phyloP scores from a whole-genome alignment of 1,140 invertebrate species.

The Sminthurides bifidus region DNA sequence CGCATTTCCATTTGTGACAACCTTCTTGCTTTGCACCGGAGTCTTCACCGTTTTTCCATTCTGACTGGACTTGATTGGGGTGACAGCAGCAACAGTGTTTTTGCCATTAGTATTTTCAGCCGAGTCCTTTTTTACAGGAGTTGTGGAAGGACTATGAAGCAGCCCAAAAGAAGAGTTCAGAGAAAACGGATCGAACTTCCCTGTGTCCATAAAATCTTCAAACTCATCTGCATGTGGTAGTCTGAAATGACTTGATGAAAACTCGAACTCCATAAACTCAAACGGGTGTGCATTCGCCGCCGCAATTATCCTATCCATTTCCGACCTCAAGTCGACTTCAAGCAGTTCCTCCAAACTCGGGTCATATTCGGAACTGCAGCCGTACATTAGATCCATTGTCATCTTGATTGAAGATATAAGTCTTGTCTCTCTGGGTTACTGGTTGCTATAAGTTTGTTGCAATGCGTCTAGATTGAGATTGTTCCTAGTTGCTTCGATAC shows the following conservation, averaged over 20 bases:
- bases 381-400: slow-evolving; percentile 32
- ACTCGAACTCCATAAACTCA: slow-evolving; percentile 24
- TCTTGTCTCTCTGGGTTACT: no score
- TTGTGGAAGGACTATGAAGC: no score
- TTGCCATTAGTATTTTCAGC: no score
- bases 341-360: slow-evolving; percentile 49
- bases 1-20: no score
- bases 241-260: slow-evolving; percentile 35
- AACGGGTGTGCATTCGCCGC: slow-evolving; percentile 29
- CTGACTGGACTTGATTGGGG: no score
- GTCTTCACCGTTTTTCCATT: no score
- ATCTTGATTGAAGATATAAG: background rate
- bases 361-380: slow-evolving; percentile 27
- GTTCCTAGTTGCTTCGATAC: no score
- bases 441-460: no score
- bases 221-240: slow-evolving; percentile 51
- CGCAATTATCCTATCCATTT: slow-evolving; percentile 61
- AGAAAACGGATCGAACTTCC: slow-evolving; percentile 5
- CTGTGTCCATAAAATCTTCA: slow-evolving; percentile 11
- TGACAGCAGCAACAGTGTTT: no score
- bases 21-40: no score
- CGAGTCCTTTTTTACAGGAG: no score
- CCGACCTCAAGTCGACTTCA: slow-evolving; percentile 66
- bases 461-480: no score
- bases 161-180: slow-evolving; percentile 3